These are phyloP conservation scores for Mastacembelus armatus DNA, from an alignment of 2,797 vertebrate genomes.

Conservation along the genomic window DNA sequence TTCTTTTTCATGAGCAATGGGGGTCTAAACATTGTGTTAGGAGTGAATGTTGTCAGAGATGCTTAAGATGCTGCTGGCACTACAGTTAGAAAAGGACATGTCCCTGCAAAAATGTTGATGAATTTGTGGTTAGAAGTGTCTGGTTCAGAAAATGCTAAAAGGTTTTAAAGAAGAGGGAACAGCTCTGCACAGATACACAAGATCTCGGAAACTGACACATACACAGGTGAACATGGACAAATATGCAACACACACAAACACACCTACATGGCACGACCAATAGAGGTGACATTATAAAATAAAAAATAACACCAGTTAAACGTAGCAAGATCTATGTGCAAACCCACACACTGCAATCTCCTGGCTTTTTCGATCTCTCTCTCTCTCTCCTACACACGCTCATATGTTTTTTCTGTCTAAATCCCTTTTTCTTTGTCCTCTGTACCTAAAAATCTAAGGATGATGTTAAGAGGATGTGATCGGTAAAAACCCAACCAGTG, in stretches of 20 bases:
- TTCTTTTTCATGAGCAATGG: slow-evolving; percentile 16
- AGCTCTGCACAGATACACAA: slow-evolving; percentile 8
- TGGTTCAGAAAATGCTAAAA: slow-evolving; percentile 43
- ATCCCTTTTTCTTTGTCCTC: slow-evolving; percentile 11
- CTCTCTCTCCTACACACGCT: neutral
- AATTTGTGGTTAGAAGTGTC: slow-evolving; percentile 34
- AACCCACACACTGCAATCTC: slow-evolving; percentile 20
- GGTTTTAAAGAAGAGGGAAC: slow-evolving; percentile 18
- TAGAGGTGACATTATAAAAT: slow-evolving; percentile 43
- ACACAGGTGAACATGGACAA: neutral
- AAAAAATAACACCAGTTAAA: slow-evolving; percentile 36
- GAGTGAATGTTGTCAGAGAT: slow-evolving; percentile 24
- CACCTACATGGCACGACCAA: slow-evolving; percentile 35
- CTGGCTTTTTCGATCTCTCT: slow-evolving; percentile 9
- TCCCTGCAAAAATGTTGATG: slow-evolving; percentile 8
- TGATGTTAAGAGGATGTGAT: too few species aligned
- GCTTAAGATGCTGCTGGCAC: slow-evolving; percentile 34
- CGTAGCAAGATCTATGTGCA: slow-evolving; percentile 23
- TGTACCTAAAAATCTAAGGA: slow-evolving; percentile 5
- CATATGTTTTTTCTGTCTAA: slow-evolving; percentile 4
- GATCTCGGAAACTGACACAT: slow-evolving; percentile 6
- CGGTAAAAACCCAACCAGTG: too few species aligned
- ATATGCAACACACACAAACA: slow-evolving; percentile 4
- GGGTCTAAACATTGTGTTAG: slow-evolving; percentile 23
- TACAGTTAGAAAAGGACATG: slow-evolving; percentile 24